These are phyloP conservation scores for Hirtodrosophila duncani DNA, from an alignment of 2,888 invertebrate species.

Conservation along the genomic window DNA sequence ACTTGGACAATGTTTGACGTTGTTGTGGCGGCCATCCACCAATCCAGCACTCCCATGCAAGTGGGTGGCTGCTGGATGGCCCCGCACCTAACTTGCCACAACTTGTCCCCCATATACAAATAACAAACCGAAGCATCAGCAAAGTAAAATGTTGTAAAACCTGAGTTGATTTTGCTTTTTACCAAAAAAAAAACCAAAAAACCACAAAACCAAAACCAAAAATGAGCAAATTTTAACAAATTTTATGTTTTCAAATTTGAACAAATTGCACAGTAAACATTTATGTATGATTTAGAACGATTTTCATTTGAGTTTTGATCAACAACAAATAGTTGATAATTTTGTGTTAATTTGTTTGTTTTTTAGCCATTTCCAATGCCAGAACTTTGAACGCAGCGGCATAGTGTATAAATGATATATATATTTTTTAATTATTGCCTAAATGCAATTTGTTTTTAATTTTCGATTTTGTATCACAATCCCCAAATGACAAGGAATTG, in stretches of 20 bases:
- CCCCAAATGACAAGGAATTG: slow-evolving; percentile 29
- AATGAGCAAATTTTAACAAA: slow-evolving; percentile 49
- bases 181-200: slow-evolving; percentile 19
- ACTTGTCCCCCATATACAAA: slow-evolving; percentile 71
- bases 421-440: slow-evolving; percentile 75
- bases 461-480: slow-evolving; percentile 55
- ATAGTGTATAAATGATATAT: slow-evolving; percentile 38
- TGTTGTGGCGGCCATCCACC: slow-evolving; percentile 1
- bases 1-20: slow-evolving; percentile 63
- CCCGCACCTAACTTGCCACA: not conserved
- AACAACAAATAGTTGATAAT: slow-evolving; percentile 15
- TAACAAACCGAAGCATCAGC: slow-evolving; percentile 71
- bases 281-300: slow-evolving; percentile 10
- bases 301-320: slow-evolving; percentile 1
- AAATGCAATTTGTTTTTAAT: slow-evolving; percentile 79
- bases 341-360: slow-evolving; percentile 6
- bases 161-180: slow-evolving; percentile 62
- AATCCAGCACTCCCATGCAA: not conserved
- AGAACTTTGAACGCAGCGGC: slow-evolving; percentile 26
- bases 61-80: not conserved
- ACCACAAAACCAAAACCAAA: slow-evolving; percentile 10
- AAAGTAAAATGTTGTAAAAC: slow-evolving; percentile 38
- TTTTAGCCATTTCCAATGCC: slow-evolving; percentile 25
- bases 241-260: slow-evolving; percentile 27
- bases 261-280: slow-evolving; percentile 52